A percentile compares a stretch with the other conserved stretches of the same genome.
Conservation (phyloP, 1,140 invertebrate genomes). For the Papilio xuthus region DNA sequence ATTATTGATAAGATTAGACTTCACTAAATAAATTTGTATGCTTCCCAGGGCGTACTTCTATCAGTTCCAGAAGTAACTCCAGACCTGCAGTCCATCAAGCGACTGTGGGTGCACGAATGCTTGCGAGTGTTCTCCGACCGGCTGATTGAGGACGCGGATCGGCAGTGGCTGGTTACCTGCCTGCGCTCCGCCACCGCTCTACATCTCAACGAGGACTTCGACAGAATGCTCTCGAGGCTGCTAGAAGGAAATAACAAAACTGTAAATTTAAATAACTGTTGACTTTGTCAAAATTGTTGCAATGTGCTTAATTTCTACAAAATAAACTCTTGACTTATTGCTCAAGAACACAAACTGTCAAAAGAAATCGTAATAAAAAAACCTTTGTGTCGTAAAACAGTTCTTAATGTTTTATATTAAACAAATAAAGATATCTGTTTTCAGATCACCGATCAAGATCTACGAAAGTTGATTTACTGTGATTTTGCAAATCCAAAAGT, state of each 20-base stretch:
- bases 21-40: background rate
- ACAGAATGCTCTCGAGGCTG: constrained; percentile 74
- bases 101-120: constrained; percentile 97
- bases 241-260: constrained; percentile 57
- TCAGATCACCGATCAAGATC: constrained; percentile 88
- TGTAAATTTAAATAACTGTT: constrained; percentile 43
- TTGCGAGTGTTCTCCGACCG: constrained; percentile 97
- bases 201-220: constrained; percentile 82
- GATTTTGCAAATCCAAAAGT: constrained; percentile 97
- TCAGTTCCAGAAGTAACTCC: constrained; percentile 96
- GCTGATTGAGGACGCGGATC: constrained; percentile 90
- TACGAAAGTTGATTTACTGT: constrained; percentile 95
- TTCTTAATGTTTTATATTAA: background rate
- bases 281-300: constrained; percentile 30
- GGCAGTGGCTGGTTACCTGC: constrained; percentile 90
- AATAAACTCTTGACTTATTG: too few species aligned
- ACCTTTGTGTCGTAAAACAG: too few species aligned
- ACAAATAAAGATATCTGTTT: constrained; percentile 38
- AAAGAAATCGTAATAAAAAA: too few species aligned
- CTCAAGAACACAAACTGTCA: too few species aligned
- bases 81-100: constrained; percentile 93
- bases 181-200: constrained; percentile 63
- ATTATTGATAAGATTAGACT: background rate
- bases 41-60: constrained; percentile 90
- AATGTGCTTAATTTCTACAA: background rate